A percentile compares a stretch with the other conserved stretches of the same genome.
Conservation (phyloP, 2,888 invertebrate genomes). For the Mantis religiosa region DNA sequence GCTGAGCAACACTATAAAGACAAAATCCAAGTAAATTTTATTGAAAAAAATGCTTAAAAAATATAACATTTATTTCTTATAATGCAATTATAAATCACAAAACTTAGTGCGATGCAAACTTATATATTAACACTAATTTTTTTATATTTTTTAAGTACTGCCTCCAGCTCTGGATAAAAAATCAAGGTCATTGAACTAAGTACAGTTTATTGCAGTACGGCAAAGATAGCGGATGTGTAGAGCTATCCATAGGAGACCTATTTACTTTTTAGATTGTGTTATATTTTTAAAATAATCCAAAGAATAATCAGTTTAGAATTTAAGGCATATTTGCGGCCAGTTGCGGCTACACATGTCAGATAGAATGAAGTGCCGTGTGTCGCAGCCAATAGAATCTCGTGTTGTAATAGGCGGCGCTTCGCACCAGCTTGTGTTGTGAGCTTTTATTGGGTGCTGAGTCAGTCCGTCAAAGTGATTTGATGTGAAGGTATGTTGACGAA, state of each 20-base stretch:
- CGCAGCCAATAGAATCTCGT: neutral
- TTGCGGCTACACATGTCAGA: slow-evolving; percentile 1
- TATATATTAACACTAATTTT: neutral
- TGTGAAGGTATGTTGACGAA: slow-evolving; percentile 26
- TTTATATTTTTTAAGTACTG: neutral
- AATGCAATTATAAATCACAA: neutral
- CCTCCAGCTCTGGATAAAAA: neutral
- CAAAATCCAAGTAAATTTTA: too few species aligned
- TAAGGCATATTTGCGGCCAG: neutral
- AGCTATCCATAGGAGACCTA: neutral
- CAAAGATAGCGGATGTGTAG: neutral
- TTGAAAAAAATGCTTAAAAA: too few species aligned
- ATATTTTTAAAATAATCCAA: neutral
- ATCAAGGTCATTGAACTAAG: slow-evolving; percentile 10
- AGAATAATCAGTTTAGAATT: neutral
- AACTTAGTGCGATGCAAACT: neutral
- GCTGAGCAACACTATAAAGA: too few species aligned
- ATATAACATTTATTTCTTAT: too few species aligned
- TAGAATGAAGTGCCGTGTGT: neutral
- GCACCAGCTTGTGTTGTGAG: neutral
- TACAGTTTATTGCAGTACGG: neutral
- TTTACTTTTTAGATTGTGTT: neutral
- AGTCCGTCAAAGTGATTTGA: slow-evolving; percentile 29
- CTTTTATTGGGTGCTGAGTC: slow-evolving; percentile 26
- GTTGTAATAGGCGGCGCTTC: neutral